phyloP scores from a whole-genome alignment of 2,797 vertebrate species.

The Vireo griseus region DNA sequence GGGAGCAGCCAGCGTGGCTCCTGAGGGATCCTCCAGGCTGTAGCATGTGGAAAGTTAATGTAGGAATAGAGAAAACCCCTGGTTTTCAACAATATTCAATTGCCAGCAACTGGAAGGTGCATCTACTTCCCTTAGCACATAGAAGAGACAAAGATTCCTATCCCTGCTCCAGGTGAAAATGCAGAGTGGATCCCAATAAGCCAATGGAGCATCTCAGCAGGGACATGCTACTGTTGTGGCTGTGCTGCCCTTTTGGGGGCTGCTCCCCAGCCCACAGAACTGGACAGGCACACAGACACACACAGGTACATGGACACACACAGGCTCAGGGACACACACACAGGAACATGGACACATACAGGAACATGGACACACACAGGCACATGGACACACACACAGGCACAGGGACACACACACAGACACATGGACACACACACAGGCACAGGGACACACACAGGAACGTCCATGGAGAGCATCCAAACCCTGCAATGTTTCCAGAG shows the following conservation, averaged over 20 bases:
- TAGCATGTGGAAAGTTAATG: neutral
- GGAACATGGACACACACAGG: too few relatives aligned
- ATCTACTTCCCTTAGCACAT: neutral
- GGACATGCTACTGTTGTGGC: neutral
- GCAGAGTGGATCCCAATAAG: neutral
- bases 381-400: too few relatives aligned
- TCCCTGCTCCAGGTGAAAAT: fast-evolving
- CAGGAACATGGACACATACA: too few relatives aligned
- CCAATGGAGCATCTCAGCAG: neutral
- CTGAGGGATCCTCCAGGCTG: neutral
- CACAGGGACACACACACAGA: too few relatives aligned
- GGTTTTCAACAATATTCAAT: neutral
- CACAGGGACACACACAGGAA: too few relatives aligned
- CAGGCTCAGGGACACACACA: too few relatives aligned
- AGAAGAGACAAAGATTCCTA: neutral
- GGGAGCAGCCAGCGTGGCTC: neutral
- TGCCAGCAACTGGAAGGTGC: neutral
- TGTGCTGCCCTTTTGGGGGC: neutral
- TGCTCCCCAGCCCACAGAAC: neutral
- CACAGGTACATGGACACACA: neutral
- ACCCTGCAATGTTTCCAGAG: neutral
- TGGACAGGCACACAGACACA: fast-evolving
- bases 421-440: too few relatives aligned
- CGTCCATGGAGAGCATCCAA: neutral
- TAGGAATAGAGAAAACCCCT: neutral